phyloP scores from a whole-genome alignment of 2,888 invertebrate species.

The Bombylius discolor region DNA sequence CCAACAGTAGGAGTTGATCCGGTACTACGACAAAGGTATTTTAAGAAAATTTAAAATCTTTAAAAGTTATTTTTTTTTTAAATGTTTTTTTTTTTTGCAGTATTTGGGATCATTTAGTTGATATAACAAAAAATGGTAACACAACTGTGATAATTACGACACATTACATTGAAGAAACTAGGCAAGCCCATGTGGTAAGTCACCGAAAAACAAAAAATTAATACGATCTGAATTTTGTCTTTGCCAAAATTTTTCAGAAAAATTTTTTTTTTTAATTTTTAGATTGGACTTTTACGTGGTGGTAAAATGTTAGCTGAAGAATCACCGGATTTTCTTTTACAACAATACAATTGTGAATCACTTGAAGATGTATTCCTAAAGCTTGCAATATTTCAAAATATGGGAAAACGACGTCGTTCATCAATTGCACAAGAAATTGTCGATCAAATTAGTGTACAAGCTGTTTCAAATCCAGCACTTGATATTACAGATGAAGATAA shows the following conservation, averaged over 20 bases:
- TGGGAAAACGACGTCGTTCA: conserved; percentile 65
- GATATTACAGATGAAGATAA: conserved; percentile 55
- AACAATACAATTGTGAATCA: conserved; percentile 57
- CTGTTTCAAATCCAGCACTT: conserved; percentile 50
- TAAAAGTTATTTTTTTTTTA: neutral
- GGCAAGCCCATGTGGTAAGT: conserved; percentile 67
- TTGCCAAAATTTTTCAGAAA: no score
- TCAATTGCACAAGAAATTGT: conserved; percentile 67
- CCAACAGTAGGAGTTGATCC: conserved; percentile 92
- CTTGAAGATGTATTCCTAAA: conserved; percentile 73
- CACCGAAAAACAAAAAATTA: neutral
- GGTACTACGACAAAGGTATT: conserved; percentile 62
- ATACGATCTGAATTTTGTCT: no score
- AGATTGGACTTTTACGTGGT: conserved; percentile 76
- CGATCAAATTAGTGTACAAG: conserved; percentile 51
- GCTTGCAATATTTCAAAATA: conserved; percentile 64
- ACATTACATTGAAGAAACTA: conserved; percentile 77
- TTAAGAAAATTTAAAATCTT: no score
- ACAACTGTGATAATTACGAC: conserved; percentile 78
- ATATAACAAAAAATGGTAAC: conserved; percentile 58
- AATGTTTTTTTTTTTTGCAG: conserved; percentile 32
- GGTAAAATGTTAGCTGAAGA: conserved; percentile 77
- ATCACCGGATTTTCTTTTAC: conserved; percentile 56
- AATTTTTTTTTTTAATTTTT: conserved; percentile 6
- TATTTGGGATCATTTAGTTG: conserved; percentile 75